Evolutionary conservation across 1,140 invertebrate genomes (phyloP).

Genomic region (Melitaea cinxia): DNA sequence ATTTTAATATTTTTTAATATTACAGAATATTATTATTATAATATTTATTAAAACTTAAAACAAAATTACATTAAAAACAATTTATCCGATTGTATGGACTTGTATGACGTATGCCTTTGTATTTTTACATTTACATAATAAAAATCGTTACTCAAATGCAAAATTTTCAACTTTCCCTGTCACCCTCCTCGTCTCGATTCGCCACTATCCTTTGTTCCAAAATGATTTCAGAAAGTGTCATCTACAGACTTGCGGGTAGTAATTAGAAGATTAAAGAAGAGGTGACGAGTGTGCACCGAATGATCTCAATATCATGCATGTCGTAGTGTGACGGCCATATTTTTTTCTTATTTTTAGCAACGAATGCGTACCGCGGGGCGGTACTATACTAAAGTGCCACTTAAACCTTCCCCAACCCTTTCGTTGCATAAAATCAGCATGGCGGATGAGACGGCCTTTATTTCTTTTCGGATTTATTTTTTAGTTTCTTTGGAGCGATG

Average conservation of each 20-base stretch:
- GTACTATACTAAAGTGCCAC: conserved; percentile 66
- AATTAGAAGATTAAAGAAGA: conserved; percentile 69
- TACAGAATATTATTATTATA: too few species aligned
- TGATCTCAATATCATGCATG: conserved; percentile 57
- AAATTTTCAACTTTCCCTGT: neutral
- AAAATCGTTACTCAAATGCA: neutral
- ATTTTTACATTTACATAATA: neutral
- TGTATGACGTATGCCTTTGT: too few species aligned
- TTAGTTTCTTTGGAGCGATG: conserved; percentile 60
- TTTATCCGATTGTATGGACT: too few species aligned
- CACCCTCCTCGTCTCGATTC: conserved; percentile 4
- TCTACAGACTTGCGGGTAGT: conserved; percentile 42
- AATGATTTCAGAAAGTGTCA: conserved; percentile 42
- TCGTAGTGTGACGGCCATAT: conserved; percentile 56
- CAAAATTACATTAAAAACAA: too few species aligned
- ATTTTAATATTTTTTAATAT: too few species aligned
- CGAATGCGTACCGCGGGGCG: conserved; percentile 63
- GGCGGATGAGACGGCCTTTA: conserved; percentile 70
- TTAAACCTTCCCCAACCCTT: conserved; percentile 71
- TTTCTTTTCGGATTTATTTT: conserved; percentile 67
- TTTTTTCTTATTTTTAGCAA: conserved; percentile 61
- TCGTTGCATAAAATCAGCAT: conserved; percentile 73
- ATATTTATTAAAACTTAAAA: too few species aligned
- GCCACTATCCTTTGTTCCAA: conserved; percentile 23
- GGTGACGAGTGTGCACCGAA: conserved; percentile 47